Conservation (phyloP, 2,888 invertebrate species). For the Dusona sp. region DNA sequence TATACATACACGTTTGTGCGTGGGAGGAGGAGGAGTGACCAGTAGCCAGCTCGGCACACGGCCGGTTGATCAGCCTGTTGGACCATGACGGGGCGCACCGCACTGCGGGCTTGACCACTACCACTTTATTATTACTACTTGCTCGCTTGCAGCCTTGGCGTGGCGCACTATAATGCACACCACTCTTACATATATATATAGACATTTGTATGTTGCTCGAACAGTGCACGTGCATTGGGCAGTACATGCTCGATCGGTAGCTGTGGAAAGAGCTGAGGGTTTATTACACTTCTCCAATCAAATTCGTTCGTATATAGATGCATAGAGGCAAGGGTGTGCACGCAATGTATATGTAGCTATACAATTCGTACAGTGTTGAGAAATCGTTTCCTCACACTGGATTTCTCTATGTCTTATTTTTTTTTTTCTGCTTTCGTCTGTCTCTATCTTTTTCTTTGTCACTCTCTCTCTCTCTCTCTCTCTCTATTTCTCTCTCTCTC, state of each 20-base stretch:
- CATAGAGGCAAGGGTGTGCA: not conserved
- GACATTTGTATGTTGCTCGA: not conserved
- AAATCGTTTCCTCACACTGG: conserved; percentile 48
- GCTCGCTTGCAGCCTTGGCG: conserved; percentile 51
- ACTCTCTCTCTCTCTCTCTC: not conserved
- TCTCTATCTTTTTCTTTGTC: conserved; percentile 15
- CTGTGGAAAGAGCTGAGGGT: conserved; percentile 68
- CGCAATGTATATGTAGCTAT: conserved; percentile 1
- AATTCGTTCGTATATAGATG: conserved; percentile 71
- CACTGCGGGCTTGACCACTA: conserved; percentile 78
- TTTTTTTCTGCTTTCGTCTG: not conserved
- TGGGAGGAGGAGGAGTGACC: conserved; percentile 77
- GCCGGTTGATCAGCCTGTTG: conserved; percentile 83
- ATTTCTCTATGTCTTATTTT: conserved; percentile 10
- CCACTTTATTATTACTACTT: conserved; percentile 83
- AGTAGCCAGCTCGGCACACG: conserved; percentile 81
- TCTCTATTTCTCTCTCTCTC: too few relatives aligned
- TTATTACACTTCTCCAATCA: conserved; percentile 78
- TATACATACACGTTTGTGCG: conserved; percentile 74
- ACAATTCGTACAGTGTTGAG: conserved; percentile 33
- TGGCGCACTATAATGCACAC: conserved; percentile 16
- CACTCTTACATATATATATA: not conserved
- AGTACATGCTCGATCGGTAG: not conserved
- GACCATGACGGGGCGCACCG: conserved; percentile 80
- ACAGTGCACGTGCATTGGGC: conserved; percentile 23